Base-by-base conservation (phyloP, 2,113 vertebrate species). In the Aythya baeri region DNA sequence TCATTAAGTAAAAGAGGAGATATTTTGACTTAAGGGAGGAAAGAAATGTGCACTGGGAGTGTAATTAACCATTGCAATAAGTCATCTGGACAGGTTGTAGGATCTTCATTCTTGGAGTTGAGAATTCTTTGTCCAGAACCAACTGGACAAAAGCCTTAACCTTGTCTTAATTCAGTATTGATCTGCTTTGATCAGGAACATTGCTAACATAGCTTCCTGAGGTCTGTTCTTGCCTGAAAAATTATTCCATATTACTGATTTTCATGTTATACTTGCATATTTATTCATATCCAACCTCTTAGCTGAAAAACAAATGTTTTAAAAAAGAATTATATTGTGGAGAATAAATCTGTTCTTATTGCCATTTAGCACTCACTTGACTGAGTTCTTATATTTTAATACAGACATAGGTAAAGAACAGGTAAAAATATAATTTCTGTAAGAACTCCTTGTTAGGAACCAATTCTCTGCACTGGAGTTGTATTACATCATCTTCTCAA, bases 401-500 rank as follows among this genome's bases (percentile, higher is more conserved):
- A 55, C 7, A 83, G 75, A 66, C 13, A 25, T 34, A 62, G 61
- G 12, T 78, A 44, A 83, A 77, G 50, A 94, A 72, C 9, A 20
- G 31, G 36, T 63, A 50, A 89, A 86, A 96, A 34, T 38, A 63
- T 11, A 0, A 55, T 41, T 85, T 87, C 77, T 81, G 1, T 44
- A 63, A 65, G 57, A 16, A 13, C 38, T 91, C 89, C 58, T 68
- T 25, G 22, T 81, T 86, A 22, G 52, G 76, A 93, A 89, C 58
- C 89, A 93, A 68, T 78, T 27, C 4, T 10, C 23, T 88, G 61
- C 52, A 73, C 44, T 86, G 57, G 32, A 90, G 76, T 76, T 86
- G 34, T 86, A 50, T 83, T 93, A 31, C 38, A 77, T 93, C 52
- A 70, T 14, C 16, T 90, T 95, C 90, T 78, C 49, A n/a, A 81